Base-by-base conservation (phyloP, 2,888 invertebrate genomes). In the Chesias legatella region DNA sequence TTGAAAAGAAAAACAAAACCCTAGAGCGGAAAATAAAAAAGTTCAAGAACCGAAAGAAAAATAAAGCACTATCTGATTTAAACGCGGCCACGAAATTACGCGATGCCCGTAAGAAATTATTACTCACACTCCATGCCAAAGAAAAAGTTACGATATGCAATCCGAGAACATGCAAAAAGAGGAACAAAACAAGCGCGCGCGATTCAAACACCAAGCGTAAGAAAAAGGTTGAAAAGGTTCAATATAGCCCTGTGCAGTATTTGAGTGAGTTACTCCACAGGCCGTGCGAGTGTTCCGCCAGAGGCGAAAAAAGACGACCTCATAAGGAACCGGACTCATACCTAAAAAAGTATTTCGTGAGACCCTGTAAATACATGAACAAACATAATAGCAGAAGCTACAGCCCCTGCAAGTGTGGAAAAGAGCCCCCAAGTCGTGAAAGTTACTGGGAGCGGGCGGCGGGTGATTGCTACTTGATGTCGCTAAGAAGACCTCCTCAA, bases 381-480 rank as follows among this genome's bases (percentile, higher is more conserved):
- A 13, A 21, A 30, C 7, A 7, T 10, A 7, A 6, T 9, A n/a
- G 7, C 17, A 22, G 13, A n/a, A 28, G 25, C 2, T 22, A 29
- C 17, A 38, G 30, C 1, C 20, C 23, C 6, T 35, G 41, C 21
- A 35, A 25, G 10, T 17, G 32, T 30, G 24, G 8, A 23, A 20
- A 25, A 8, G 27, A 29, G 6, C 6, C 29, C 8, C 29, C 28
- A 6, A 17, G 13, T 8, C 26, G 10, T 4, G 40, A 26, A 31
- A 55, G 33, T 0, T 48, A 39, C 7, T 46, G 46, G 43, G 46
- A 51, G 24, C 52, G 46, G 8, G 57, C 60, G 1, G 58, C 58
- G n/a, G 58, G 51, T 13, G 69, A 77, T 44, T 76, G 73, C 43
- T 71, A 56, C 43, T 37, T 59, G 6, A 63, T 65, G 62, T 50